Conservation (phyloP, 2,113 vertebrate genomes). For the Eublepharis macularius region DNA sequence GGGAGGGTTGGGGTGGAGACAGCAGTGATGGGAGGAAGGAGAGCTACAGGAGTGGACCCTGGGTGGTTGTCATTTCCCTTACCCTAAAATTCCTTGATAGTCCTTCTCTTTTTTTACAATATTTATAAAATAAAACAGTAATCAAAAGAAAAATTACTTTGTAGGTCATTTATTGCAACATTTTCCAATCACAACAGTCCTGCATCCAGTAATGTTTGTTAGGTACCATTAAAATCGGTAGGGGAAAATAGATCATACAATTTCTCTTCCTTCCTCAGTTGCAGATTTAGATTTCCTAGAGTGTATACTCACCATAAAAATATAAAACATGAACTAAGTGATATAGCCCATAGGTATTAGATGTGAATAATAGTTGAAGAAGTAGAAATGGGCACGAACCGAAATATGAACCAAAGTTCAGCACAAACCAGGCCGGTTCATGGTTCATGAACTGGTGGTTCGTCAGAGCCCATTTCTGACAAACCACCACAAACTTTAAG, state of each 20-base stretch:
- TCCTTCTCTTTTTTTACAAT: not conserved
- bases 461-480: no score
- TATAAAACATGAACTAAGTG: not conserved
- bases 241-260: not conserved
- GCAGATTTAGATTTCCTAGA: not conserved
- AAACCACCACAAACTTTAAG: no score
- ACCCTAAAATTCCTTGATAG: not conserved
- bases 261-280: not conserved
- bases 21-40: no score
- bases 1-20: no score
- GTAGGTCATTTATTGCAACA: not conserved
- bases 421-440: no score
- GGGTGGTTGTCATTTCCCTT: no score
- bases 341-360: not conserved
- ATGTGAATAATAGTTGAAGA: not conserved
- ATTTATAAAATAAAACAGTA: not conserved
- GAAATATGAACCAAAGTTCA: no score
- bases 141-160: not conserved
- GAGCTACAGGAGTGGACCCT: no score
- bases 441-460: no score
- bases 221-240: not conserved
- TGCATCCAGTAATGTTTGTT: not conserved
- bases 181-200: not conserved
- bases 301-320: not conserved
- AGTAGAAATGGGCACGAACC: no score